phyloP scores from a whole-genome alignment of 2,113 vertebrate genomes.

The Octodon degus region DNA sequence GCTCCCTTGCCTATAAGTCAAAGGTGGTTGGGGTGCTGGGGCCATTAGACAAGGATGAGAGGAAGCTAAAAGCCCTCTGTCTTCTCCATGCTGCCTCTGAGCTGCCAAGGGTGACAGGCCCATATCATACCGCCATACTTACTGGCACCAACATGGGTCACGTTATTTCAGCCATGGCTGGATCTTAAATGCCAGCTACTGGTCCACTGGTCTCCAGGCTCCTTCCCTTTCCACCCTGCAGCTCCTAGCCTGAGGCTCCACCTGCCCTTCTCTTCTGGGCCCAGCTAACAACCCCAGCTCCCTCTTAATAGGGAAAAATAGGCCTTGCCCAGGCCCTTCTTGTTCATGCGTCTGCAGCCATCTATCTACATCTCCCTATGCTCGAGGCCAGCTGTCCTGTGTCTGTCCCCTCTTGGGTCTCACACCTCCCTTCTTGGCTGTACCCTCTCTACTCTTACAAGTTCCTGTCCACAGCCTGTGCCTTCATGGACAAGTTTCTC shows the following conservation, averaged over 20 bases:
- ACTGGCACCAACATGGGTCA: not conserved
- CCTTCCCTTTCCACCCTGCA: not conserved
- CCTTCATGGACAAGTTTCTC: not conserved
- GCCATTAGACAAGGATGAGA: not conserved
- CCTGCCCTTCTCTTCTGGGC: rapidly evolving
- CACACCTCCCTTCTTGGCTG: not conserved
- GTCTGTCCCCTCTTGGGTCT: slow-evolving; percentile 13
- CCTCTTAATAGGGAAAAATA: not conserved
- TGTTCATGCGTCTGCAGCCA: not conserved
- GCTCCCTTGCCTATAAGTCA: not conserved
- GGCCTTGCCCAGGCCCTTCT: not conserved
- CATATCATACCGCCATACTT: not conserved
- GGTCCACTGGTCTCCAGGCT: not conserved
- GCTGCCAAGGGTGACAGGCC: not conserved
- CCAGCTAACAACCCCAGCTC: not conserved
- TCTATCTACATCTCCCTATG: not conserved
- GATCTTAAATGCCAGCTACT: slow-evolving; percentile 26
- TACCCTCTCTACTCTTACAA: not conserved
- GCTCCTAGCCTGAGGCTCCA: not conserved
- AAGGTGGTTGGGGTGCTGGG: not conserved
- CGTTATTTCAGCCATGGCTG: not conserved
- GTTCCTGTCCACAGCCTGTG: not conserved
- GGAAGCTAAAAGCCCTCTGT: not conserved
- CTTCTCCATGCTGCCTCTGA: not conserved
- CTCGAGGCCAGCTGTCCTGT: slow-evolving; percentile 29